Percentiles rank a stretch among this genome's conserved stretches.
These are phyloP conservation scores for Hypselothyrea guttata DNA, from an alignment of 2,888 invertebrate species.

Conservation along the genomic window DNA sequence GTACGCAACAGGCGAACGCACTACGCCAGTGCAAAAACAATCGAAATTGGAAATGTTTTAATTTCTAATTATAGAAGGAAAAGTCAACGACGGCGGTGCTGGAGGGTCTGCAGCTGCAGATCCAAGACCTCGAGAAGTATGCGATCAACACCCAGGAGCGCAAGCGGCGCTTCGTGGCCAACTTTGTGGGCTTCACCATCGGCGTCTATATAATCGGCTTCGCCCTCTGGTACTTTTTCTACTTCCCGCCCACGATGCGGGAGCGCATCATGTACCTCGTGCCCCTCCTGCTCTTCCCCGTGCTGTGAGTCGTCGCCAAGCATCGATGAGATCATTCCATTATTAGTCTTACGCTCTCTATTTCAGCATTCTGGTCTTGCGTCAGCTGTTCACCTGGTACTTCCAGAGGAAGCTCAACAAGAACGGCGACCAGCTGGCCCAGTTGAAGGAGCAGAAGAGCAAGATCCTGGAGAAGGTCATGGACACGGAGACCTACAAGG, in stretches of 20 bases:
- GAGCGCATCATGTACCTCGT: slow-evolving; percentile 89
- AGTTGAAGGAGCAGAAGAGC: slow-evolving; percentile 91
- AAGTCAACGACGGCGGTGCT: slow-evolving; percentile 84
- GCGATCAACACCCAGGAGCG: slow-evolving; percentile 90
- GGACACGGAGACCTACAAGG: slow-evolving; percentile 98
- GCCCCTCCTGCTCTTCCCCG: slow-evolving; percentile 90
- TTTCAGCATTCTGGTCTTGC: slow-evolving; percentile 88
- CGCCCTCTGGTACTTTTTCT: slow-evolving; percentile 90
- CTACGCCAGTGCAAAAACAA: slow-evolving; percentile 32
- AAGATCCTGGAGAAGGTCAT: slow-evolving; percentile 96
- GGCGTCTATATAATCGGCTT: slow-evolving; percentile 88
- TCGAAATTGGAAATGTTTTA: slow-evolving; percentile 21
- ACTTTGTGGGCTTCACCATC: slow-evolving; percentile 88
- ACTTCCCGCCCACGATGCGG: slow-evolving; percentile 89
- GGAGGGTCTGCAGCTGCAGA: slow-evolving; percentile 90
- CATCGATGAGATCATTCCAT: slow-evolving; percentile 33
- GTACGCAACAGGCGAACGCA: not conserved
- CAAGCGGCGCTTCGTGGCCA: slow-evolving; percentile 91
- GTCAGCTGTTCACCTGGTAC: slow-evolving; percentile 92
- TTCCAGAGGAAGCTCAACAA: slow-evolving; percentile 91
- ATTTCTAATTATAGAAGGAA: slow-evolving; percentile 82
- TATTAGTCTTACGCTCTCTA: too few species aligned
- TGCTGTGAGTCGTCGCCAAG: slow-evolving; percentile 87
- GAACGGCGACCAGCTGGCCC: slow-evolving; percentile 88
- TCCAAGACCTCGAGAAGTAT: slow-evolving; percentile 91